phyloP scores from a whole-genome alignment of 2,113 vertebrate species.

The Mesitornis unicolor region DNA sequence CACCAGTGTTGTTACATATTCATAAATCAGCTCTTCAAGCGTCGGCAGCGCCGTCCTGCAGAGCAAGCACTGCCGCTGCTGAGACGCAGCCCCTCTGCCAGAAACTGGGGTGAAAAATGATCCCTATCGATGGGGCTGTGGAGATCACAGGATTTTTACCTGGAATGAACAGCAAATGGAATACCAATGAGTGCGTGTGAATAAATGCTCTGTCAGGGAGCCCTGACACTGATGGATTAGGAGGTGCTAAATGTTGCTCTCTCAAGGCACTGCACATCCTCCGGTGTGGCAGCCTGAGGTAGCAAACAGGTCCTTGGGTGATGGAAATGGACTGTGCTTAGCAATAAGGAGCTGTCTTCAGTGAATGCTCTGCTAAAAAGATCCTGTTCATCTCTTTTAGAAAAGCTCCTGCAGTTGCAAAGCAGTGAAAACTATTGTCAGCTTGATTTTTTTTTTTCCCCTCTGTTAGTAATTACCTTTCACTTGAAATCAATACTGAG shows the following conservation, averaged over 20 bases:
- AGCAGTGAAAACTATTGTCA: not conserved
- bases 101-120: constrained; percentile 77
- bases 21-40: constrained; percentile 77
- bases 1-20: constrained; percentile 66
- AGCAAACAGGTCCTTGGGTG: constrained; percentile 62
- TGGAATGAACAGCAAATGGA: constrained; percentile 80
- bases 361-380: not conserved
- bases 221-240: constrained; percentile 88
- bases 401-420: not conserved
- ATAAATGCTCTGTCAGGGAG: constrained; percentile 86
- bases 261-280: constrained; percentile 45
- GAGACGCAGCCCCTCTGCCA: constrained; percentile 65
- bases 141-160: constrained; percentile 67
- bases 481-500: not conserved
- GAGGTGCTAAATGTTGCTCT: constrained; percentile 68
- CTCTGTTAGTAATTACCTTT: not conserved
- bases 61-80: constrained; percentile 55
- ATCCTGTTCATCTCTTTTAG: constrained; percentile 5
- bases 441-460: not conserved
- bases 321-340: constrained; percentile 25
- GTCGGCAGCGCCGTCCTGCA: constrained; percentile 61
- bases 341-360: not conserved
- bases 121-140: constrained; percentile 60
- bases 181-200: constrained; percentile 87
- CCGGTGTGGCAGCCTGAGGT: constrained; percentile 43